A percentile compares a stretch with the other conserved stretches of the same genome.
Conservation (phyloP, 2,888 invertebrate species). For the Chymomyza caudatula region DNA sequence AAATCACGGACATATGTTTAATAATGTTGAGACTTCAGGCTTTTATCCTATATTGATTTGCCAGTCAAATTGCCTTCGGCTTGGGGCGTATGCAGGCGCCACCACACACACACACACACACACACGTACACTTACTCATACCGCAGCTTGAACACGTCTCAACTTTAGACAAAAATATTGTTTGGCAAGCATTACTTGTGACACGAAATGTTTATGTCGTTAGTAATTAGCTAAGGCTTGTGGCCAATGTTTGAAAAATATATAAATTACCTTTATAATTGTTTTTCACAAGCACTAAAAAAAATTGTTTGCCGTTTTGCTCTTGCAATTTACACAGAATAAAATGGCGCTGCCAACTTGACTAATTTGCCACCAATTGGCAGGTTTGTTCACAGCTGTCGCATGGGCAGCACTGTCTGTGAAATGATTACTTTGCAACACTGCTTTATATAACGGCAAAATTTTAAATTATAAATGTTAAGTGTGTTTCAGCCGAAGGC, state of each 20-base stretch:
- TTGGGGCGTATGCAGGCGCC: background rate
- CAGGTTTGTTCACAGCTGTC: background rate
- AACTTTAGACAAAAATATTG: constrained; percentile 23
- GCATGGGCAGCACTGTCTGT: background rate
- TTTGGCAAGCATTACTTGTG: background rate
- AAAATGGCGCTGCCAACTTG: background rate
- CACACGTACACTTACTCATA: constrained; percentile 2
- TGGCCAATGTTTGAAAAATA: no score
- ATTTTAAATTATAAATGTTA: background rate
- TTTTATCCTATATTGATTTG: constrained; percentile 38
- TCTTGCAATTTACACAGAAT: constrained; percentile 1
- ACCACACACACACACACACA: constrained; percentile 3
- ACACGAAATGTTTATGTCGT: background rate
- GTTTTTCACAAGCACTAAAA: constrained; percentile 23
- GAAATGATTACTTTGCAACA: background rate
- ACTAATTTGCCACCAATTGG: background rate
- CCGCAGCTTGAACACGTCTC: constrained; percentile 44
- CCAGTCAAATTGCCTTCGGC: constrained; percentile 18
- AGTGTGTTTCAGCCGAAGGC: no score
- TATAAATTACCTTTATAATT: constrained; percentile 38
- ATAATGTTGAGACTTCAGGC: constrained; percentile 19
- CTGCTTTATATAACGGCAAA: background rate
- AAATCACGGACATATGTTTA: constrained; percentile 19
- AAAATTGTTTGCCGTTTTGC: constrained; percentile 39
- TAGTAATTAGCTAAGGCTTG: background rate